A percentile compares a stretch with the other conserved stretches of the same genome.
These are phyloP conservation scores for Subacronicta megacephala DNA, from an alignment of 2,888 invertebrate genomes.

Conservation along the genomic window DNA sequence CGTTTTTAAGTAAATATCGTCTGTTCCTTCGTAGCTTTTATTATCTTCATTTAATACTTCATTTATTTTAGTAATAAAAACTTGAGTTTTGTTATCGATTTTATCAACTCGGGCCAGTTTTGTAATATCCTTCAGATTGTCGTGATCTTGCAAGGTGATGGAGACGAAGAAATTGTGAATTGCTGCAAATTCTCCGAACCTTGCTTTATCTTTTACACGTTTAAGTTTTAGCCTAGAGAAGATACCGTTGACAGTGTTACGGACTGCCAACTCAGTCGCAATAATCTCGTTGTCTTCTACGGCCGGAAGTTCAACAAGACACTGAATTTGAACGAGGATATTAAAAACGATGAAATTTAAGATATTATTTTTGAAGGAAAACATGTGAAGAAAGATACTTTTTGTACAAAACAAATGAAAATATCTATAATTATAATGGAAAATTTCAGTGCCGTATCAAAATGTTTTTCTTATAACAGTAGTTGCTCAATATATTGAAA, in stretches of 20 bases:
- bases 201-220: constrained; percentile 52
- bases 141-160: constrained; percentile 66
- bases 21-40: constrained; percentile 40
- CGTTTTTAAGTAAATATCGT: constrained; percentile 53
- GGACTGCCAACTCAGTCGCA: constrained; percentile 60
- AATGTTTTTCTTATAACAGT: constrained; percentile 24
- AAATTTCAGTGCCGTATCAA: constrained; percentile 19
- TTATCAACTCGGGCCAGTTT: constrained; percentile 62
- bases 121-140: constrained; percentile 65
- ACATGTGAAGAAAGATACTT: constrained; percentile 43
- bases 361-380: constrained; percentile 37
- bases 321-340: constrained; percentile 31
- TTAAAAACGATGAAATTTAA: constrained; percentile 41
- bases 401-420: constrained; percentile 15
- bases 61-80: constrained; percentile 68
- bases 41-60: constrained; percentile 68
- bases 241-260: constrained; percentile 66
- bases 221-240: constrained; percentile 65
- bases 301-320: constrained; percentile 58
- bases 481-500: constrained; percentile 48
- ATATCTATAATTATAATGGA: constrained; percentile 23
- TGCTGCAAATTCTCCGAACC: constrained; percentile 63
- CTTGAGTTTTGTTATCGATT: constrained; percentile 60
- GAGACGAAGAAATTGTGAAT: constrained; percentile 71
- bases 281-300: constrained; percentile 59